Conservation (phyloP, 2,113 vertebrate species). For the Lampris megalopsis region DNA sequence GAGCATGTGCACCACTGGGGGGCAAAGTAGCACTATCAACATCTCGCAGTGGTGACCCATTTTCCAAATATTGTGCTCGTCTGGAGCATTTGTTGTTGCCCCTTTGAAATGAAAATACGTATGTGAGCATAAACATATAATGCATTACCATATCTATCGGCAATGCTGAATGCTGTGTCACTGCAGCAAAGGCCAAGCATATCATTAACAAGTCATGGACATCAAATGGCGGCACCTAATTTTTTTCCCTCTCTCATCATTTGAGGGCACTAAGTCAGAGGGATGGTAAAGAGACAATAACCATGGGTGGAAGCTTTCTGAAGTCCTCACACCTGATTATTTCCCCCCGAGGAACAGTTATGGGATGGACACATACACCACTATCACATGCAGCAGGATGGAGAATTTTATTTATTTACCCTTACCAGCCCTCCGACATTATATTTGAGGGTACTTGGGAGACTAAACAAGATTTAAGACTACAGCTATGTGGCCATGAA, state of each 20-base stretch:
- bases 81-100: constrained; percentile 70
- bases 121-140: constrained; percentile 71
- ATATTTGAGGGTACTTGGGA: constrained; percentile 41
- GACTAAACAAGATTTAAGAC: constrained; percentile 76
- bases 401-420: constrained; percentile 45
- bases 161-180: constrained; percentile 53
- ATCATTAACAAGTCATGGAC: constrained; percentile 51
- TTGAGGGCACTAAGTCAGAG: constrained; percentile 28
- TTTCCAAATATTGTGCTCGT: constrained; percentile 71
- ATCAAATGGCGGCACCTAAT: constrained; percentile 22
- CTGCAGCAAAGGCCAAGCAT: constrained; percentile 45
- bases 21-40: constrained; percentile 83
- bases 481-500: constrained; percentile 72
- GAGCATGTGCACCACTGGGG: constrained; percentile 78
- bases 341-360: constrained; percentile 35
- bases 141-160: constrained; percentile 69
- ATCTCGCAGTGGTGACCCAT: constrained; percentile 80
- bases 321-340: constrained; percentile 43
- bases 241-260: constrained; percentile 36
- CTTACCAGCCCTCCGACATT: constrained; percentile 18
- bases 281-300: not conserved
- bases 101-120: constrained; percentile 74
- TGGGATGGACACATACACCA: not conserved
- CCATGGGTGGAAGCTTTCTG: constrained; percentile 9
- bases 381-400: constrained; percentile 17